Conservation (phyloP, 2,113 vertebrate species). For the Orycteropus afer region DNA sequence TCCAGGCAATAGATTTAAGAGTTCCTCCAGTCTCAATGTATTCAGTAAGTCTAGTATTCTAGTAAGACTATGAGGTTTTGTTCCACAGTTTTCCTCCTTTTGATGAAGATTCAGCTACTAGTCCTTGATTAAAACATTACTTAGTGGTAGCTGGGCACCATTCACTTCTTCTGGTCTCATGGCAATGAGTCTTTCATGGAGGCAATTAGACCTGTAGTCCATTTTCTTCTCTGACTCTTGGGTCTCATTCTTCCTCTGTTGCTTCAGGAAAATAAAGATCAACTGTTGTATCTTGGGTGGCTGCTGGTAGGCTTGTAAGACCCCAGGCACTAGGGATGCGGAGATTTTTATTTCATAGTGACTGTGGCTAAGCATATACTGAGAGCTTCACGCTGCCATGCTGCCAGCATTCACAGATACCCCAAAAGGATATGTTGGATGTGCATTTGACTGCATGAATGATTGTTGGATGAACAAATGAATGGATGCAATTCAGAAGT, state of each 20-base stretch:
- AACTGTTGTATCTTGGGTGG: background rate
- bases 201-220: background rate
- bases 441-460: rapidly evolving
- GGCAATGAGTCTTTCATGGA: background rate
- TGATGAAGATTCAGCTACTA: background rate
- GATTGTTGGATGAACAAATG: background rate
- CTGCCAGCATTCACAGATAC: rapidly evolving
- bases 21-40: background rate
- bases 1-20: background rate
- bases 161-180: background rate
- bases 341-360: background rate
- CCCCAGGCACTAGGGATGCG: background rate
- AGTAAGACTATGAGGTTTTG: background rate
- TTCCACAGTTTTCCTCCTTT: background rate
- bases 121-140: background rate
- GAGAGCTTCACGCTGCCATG: rapidly evolving
- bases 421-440: background rate
- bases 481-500: background rate
- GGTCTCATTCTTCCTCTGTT: background rate
- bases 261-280: background rate
- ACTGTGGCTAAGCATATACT: background rate
- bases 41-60: background rate
- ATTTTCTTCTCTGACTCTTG: background rate
- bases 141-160: background rate
- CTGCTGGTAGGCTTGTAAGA: background rate